phyloP scores from a whole-genome alignment of 2,113 vertebrate species.

The Poeciliopsis retropinna region DNA sequence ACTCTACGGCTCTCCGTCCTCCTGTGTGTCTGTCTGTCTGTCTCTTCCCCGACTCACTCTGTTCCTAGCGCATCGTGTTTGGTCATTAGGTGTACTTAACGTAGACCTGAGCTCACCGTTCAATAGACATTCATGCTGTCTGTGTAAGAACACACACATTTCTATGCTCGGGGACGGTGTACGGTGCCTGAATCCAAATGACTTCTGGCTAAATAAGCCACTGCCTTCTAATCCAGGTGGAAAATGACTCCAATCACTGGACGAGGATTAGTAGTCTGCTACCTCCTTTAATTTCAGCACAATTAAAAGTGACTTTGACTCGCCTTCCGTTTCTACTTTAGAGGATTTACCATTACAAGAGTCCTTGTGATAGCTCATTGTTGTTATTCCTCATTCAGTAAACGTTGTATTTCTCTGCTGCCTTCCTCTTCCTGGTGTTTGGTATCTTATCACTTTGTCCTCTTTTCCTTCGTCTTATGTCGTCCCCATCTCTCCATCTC shows the following conservation, averaged over 20 bases:
- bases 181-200: slow-evolving; percentile 75
- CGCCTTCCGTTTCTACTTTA: slow-evolving; percentile 43
- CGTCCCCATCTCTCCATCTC: background rate
- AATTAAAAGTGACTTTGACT: slow-evolving; percentile 85
- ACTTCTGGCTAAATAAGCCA: slow-evolving; percentile 74
- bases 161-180: slow-evolving; percentile 46
- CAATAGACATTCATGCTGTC: slow-evolving; percentile 48
- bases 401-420: slow-evolving; percentile 17
- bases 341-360: slow-evolving; percentile 64
- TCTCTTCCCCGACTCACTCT: slow-evolving; percentile 33
- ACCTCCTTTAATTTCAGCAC: slow-evolving; percentile 80
- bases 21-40: slow-evolving; percentile 12
- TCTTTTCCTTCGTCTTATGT: slow-evolving; percentile 13
- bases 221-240: slow-evolving; percentile 78
- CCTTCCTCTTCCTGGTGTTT: slow-evolving; percentile 12
- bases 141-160: slow-evolving; percentile 54
- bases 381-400: slow-evolving; percentile 27
- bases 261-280: slow-evolving; percentile 72
- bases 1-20: slow-evolving; percentile 2
- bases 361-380: slow-evolving; percentile 32
- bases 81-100: slow-evolving; percentile 63
- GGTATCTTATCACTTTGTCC: too few species aligned
- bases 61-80: slow-evolving; percentile 41
- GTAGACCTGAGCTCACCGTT: slow-evolving; percentile 39
- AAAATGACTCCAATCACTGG: slow-evolving; percentile 75